These are phyloP conservation scores for Sturnus vulgaris DNA, from an alignment of 2,113 vertebrate species.

Conservation along the genomic window DNA sequence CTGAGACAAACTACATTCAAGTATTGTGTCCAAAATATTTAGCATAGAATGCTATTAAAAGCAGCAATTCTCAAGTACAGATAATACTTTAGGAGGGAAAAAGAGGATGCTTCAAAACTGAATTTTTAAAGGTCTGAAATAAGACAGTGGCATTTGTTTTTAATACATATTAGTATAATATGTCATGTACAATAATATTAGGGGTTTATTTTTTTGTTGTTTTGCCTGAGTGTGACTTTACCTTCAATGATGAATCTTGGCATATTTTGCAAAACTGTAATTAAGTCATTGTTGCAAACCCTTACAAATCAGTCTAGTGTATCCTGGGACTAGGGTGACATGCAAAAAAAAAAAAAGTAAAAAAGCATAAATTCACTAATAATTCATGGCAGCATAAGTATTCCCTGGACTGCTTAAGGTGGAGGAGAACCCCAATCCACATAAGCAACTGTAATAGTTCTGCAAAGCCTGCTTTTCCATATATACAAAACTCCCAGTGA, in stretches of 20 bases:
- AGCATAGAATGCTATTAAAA: not conserved
- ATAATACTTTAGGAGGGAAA: not conserved
- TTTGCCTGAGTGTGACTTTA: not conserved
- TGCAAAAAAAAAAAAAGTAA: not conserved
- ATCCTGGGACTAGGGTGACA: not conserved
- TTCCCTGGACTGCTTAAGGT: not conserved
- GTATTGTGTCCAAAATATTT: not conserved
- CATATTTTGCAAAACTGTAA: not conserved
- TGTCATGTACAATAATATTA: not conserved
- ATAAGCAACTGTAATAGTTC: not conserved
- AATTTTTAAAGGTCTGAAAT: not conserved
- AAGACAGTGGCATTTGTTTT: not conserved
- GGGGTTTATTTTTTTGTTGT: rapidly evolving
- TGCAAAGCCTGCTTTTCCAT: not conserved
- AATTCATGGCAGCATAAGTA: not conserved
- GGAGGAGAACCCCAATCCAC: not conserved
- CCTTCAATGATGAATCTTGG: not conserved
- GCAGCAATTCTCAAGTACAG: not conserved
- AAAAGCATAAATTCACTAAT: too few species aligned
- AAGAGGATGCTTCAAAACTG: not conserved
- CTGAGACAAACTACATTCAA: not conserved
- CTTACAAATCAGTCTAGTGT: not conserved
- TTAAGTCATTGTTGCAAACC: not conserved
- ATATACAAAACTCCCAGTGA: not conserved
- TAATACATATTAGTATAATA: not conserved